Evolutionary conservation across 2,797 vertebrate species (phyloP), one percentile per base, ranked within the genome.

Genomic region (Neosilurus hyrtlii): DNA sequence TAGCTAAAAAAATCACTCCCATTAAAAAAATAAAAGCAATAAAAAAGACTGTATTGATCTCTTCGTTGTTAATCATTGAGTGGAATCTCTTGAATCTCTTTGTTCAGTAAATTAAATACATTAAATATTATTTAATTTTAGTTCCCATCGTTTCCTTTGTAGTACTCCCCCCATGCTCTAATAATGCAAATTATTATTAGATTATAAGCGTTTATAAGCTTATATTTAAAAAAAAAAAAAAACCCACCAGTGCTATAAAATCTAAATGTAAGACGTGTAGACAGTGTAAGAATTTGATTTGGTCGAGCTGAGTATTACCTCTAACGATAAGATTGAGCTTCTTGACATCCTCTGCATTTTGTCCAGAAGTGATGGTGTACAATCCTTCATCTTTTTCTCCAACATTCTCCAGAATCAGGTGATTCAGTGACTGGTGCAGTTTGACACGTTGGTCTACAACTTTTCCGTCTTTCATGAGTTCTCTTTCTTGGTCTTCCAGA

Each of bases 351-450:
- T 90, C 86, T 0, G 86, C 79, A 0, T 88, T 82, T 15, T 91
- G 77, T 0, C 51, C 87, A 59, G 91, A 89, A 81, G 89, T 93
- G 77, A 95, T 56, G 0, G 84, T 91, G 91, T 95, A 95, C 66
- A 90, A 6, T 26, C 95, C 95, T 89, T 94, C 93, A 3, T 95
- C 93, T 0, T 22, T 89, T 86, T 94, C 93, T 0, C 63, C 89
- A 70, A 95, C 93, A 0, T 86, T 66, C 0, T 92, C 85, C 84
- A 95, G 82, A n/a, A 93, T 76, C n/a, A 95, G 90, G 88, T 92
- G 90, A 52, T 83, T 93, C 59, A 51, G 66, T 6, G n/a, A 26
- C 4, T 0, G 1, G 89, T 90, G 93, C 72, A 92, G 76, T 61
- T 86, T 92, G 85, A 87, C 91, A 63, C 92, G 90, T 26, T 0